Percentiles rank a stretch among this genome's conserved stretches.
phyloP scores from a whole-genome alignment of 2,113 vertebrate species.

The Ciconia stormi region DNA sequence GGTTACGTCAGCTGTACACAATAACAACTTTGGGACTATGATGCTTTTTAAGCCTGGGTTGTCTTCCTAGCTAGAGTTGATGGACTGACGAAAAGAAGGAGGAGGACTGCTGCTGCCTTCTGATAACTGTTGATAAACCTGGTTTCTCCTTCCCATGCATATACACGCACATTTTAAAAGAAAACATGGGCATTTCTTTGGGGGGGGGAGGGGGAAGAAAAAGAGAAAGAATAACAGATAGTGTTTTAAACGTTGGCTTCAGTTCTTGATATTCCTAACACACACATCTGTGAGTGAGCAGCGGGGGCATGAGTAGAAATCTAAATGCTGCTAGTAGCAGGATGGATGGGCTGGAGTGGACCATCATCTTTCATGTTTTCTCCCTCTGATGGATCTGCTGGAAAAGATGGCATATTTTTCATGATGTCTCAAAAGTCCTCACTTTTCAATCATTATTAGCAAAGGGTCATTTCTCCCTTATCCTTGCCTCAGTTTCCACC shows the following conservation, averaged over 20 bases:
- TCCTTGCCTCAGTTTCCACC: not conserved
- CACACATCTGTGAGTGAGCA: not conserved
- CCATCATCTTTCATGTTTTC: not conserved
- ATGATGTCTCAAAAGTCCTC: not conserved
- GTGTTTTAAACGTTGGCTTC: not conserved
- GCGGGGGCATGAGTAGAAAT: not conserved
- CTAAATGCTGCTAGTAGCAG: not conserved
- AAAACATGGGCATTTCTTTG: not conserved
- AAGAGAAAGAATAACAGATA: rapidly evolving
- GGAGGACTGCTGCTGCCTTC: not conserved
- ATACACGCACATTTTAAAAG: not conserved
- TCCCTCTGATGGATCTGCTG: not conserved
- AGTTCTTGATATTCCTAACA: not conserved
- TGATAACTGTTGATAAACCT: not conserved
- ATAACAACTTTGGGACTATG: not conserved
- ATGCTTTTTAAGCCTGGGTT: not conserved
- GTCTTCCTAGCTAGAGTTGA: not conserved
- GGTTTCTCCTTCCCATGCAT: not conserved
- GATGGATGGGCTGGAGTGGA: not conserved
- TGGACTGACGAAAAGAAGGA: not conserved
- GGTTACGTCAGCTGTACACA: not conserved
- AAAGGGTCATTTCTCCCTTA: not conserved
- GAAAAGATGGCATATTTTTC: not conserved
- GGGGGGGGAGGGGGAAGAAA: not conserved
- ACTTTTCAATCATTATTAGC: not conserved